phyloP scores from a whole-genome alignment of 2,888 invertebrate genomes.

The Eristalis intricaria region DNA sequence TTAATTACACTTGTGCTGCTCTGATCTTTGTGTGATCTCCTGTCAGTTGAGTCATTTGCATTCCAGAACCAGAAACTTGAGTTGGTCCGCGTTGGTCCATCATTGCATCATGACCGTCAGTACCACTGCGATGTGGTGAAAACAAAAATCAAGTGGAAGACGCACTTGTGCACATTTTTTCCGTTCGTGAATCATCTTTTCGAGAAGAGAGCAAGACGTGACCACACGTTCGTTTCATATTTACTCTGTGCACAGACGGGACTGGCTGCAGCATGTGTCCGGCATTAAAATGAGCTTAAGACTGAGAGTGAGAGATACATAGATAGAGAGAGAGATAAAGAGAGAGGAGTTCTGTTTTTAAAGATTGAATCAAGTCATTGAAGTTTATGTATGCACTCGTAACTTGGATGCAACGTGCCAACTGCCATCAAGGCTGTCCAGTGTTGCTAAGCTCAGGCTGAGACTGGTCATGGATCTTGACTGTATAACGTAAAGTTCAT shows the following conservation, averaged over 20 bases:
- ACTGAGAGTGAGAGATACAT: too few species aligned
- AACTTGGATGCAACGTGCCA: too few species aligned
- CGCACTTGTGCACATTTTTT: neutral
- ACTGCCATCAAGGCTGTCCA: too few species aligned
- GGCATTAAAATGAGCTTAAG: too few species aligned
- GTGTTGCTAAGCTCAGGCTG: too few species aligned
- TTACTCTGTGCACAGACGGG: neutral
- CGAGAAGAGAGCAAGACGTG: neutral
- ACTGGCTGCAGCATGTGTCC: neutral
- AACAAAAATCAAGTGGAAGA: too few species aligned
- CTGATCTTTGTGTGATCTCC: neutral
- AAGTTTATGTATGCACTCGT: too few species aligned
- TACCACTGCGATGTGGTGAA: neutral
- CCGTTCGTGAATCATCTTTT: neutral
- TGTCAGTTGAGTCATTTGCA: neutral
- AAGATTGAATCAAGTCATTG: too few species aligned
- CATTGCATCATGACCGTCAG: neutral
- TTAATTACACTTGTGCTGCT: neutral
- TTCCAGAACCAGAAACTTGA: neutral
- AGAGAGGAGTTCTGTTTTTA: too few species aligned
- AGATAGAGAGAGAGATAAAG: too few species aligned
- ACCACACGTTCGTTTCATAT: neutral
- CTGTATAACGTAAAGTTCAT: too few species aligned
- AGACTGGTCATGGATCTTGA: too few species aligned
- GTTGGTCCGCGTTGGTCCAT: neutral